Conservation (phyloP, 2,113 vertebrate species). For the Theropithecus gelada region DNA sequence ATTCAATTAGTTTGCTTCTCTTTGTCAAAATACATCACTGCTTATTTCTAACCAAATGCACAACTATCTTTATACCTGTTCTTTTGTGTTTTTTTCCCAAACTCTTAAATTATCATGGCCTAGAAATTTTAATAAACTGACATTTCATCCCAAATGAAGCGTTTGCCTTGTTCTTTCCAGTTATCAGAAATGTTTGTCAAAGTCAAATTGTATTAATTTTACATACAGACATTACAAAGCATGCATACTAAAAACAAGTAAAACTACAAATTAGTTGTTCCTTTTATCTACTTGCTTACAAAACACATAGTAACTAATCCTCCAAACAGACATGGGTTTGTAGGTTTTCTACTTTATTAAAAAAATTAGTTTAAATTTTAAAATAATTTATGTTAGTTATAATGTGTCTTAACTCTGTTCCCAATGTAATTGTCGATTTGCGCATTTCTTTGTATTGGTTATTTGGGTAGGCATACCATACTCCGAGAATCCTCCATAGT, state of each 20-base stretch:
- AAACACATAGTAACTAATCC: neutral
- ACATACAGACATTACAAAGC: neutral
- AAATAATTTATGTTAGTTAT: neutral
- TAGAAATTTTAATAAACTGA: constrained; percentile 36
- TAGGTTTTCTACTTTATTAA: neutral
- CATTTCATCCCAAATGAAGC: neutral
- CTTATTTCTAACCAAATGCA: neutral
- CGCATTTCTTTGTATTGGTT: neutral
- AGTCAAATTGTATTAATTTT: constrained; percentile 43
- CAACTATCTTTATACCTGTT: neutral
- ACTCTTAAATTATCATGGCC: neutral
- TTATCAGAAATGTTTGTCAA: constrained; percentile 35
- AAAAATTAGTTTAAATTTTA: neutral
- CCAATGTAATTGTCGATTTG: neutral
- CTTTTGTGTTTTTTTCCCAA: neutral
- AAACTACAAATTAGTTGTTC: neutral
- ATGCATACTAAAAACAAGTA: neutral
- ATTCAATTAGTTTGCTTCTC: constrained; percentile 32
- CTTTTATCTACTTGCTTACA: neutral
- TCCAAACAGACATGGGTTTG: neutral
- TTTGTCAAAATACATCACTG: constrained; percentile 33
- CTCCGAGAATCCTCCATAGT: neutral
- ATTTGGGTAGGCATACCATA: neutral
- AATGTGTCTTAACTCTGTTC: neutral
- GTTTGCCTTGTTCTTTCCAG: constrained; percentile 15